Evolutionary conservation across 2,797 vertebrate genomes (phyloP).

Genomic region (Anolis apletophallus): DNA sequence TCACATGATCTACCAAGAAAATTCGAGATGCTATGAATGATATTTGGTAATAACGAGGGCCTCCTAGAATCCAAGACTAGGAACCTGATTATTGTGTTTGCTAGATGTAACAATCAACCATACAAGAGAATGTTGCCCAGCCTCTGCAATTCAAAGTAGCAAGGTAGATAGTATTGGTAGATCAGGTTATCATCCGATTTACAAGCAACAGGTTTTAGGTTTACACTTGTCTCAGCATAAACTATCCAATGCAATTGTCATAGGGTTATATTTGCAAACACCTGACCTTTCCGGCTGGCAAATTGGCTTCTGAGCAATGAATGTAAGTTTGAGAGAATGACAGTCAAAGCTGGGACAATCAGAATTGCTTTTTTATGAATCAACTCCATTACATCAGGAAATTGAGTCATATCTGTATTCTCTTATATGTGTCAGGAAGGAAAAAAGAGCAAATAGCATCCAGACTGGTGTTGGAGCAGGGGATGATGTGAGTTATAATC

Average conservation of each 20-base stretch:
- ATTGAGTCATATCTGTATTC: conserved; percentile 3
- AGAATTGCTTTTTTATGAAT: conserved; percentile 7
- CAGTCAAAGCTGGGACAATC: conserved; percentile 16
- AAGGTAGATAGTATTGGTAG: conserved; percentile 31
- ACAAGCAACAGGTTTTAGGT: conserved; percentile 53
- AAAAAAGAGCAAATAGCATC: conserved; percentile 15
- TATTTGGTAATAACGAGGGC: background rate
- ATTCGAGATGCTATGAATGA: background rate
- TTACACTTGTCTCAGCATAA: conserved; percentile 46
- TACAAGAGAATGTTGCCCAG: background rate
- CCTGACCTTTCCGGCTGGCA: conserved; percentile 37
- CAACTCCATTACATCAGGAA: background rate
- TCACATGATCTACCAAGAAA: conserved; percentile 19
- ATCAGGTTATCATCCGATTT: conserved; percentile 22
- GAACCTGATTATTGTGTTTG: conserved; percentile 26
- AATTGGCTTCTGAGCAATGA: conserved; percentile 21
- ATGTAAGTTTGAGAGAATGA: background rate
- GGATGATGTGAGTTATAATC: too few relatives aligned
- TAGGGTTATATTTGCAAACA: conserved; percentile 46
- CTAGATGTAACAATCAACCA: background rate
- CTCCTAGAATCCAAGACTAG: conserved; percentile 14
- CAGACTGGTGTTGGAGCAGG: too few relatives aligned
- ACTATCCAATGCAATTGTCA: conserved; percentile 52
- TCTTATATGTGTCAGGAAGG: background rate
- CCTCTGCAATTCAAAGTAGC: conserved; percentile 17